Conservation (phyloP, 2,797 vertebrate genomes). For the Aratinga solstitialis region DNA sequence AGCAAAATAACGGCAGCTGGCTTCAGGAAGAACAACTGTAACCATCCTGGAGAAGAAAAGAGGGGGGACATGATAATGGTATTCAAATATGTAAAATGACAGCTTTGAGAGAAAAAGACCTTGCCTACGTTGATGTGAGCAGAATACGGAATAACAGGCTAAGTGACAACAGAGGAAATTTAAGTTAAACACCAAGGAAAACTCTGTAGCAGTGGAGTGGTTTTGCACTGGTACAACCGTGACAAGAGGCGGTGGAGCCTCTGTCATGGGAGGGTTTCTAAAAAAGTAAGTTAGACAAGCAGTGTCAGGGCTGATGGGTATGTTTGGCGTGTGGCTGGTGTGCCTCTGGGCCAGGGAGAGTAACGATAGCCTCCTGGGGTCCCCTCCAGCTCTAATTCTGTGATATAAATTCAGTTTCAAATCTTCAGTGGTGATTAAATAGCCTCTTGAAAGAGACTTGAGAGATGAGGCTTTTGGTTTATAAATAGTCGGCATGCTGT, state of each 20-base stretch:
- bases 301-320: background rate
- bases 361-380: background rate
- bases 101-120: background rate
- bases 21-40: background rate
- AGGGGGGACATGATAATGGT: background rate
- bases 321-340: background rate
- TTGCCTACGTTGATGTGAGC: background rate
- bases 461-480: slow-evolving; percentile 15
- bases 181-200: background rate
- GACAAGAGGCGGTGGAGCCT: background rate
- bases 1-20: background rate
- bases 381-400: background rate
- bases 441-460: background rate
- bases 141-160: background rate
- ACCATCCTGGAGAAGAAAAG: background rate
- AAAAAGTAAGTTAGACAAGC: background rate
- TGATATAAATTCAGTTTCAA: background rate
- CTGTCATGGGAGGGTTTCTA: background rate
- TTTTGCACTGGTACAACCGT: background rate
- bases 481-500: background rate
- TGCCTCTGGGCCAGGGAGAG: background rate
- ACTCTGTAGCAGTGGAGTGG: background rate
- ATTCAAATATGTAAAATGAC: background rate
- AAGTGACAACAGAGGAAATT: background rate
- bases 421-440: background rate